Evolutionary conservation across 2,888 invertebrate species (phyloP).

Genomic region (Andricus curvator): DNA sequence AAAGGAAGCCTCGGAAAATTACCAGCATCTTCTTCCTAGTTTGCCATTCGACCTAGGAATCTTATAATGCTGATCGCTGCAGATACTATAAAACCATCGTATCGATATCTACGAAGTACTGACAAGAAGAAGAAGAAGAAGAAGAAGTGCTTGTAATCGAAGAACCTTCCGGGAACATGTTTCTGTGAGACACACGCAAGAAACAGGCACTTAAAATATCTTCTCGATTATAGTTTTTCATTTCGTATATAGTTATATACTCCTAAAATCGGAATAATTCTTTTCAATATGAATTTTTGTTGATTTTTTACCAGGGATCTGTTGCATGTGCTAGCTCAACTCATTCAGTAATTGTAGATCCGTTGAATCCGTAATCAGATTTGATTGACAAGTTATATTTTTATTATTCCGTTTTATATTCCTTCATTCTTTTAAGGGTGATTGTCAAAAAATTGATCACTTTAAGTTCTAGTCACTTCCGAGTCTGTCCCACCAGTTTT

Average conservation of each 20-base stretch:
- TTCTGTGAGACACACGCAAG: slow-evolving; percentile 46
- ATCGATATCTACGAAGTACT: slow-evolving; percentile 48
- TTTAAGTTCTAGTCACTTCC: too few relatives aligned
- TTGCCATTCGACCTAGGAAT: slow-evolving; percentile 47
- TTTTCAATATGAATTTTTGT: not conserved
- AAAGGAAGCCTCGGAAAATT: not conserved
- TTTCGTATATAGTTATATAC: not conserved
- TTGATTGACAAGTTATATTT: too few relatives aligned
- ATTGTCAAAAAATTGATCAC: too few relatives aligned
- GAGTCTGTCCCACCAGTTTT: too few relatives aligned
- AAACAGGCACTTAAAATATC: slow-evolving; percentile 51
- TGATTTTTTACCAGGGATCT: too few relatives aligned
- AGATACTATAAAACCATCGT: slow-evolving; percentile 49
- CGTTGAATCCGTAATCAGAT: too few relatives aligned
- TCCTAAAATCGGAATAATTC: not conserved
- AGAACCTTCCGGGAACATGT: slow-evolving; percentile 50
- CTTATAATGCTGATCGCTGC: slow-evolving; percentile 46
- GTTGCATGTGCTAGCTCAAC: too few relatives aligned
- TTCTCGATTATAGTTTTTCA: slow-evolving; percentile 30
- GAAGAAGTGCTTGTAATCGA: not conserved
- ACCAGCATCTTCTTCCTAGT: slow-evolving; percentile 12
- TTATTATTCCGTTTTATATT: too few relatives aligned
- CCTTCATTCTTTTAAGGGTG: too few relatives aligned
- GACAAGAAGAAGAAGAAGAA: slow-evolving; percentile 17
- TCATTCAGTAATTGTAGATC: too few relatives aligned